Percentiles rank a stretch among this genome's conserved stretches.
These are phyloP conservation scores for Meriones unguiculatus DNA, from an alignment of 2,113 vertebrate species.

Conservation along the genomic window DNA sequence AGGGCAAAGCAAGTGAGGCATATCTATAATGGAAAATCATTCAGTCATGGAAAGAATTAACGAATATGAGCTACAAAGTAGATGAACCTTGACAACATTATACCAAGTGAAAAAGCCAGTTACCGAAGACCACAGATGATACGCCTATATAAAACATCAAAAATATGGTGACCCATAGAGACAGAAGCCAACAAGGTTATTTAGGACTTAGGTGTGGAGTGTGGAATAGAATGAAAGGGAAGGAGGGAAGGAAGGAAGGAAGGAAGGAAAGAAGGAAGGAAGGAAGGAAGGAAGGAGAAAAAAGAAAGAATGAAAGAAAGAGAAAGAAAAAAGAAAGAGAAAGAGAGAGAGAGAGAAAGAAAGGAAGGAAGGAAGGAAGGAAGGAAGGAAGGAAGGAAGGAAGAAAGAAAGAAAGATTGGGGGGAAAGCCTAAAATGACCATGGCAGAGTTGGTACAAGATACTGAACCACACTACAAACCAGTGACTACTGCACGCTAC, in stretches of 20 bases:
- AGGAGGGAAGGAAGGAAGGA: too few relatives aligned
- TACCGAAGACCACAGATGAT: neutral
- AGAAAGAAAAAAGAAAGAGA: neutral
- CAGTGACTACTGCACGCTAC: neutral
- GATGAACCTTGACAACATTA: neutral
- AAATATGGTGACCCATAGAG: neutral
- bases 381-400: neutral
- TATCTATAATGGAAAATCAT: neutral
- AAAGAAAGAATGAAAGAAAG: neutral
- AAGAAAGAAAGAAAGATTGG: neutral
- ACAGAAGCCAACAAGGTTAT: neutral
- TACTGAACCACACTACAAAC: neutral
- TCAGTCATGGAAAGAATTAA: neutral
- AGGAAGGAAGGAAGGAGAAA: too few relatives aligned
- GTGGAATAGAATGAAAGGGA: neutral
- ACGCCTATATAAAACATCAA: too few relatives aligned
- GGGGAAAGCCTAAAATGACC: neutral
- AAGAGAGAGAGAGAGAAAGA: too few relatives aligned
- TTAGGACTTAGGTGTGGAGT: accelerated
- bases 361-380: neutral
- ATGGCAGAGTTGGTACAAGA: neutral
- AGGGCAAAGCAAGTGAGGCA: neutral
- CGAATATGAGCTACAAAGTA: neutral
- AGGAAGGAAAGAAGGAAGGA: too few relatives aligned
- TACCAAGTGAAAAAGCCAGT: neutral